Evolutionary conservation across 2,113 vertebrate genomes (phyloP).

Genomic region (Tyrannus savana): DNA sequence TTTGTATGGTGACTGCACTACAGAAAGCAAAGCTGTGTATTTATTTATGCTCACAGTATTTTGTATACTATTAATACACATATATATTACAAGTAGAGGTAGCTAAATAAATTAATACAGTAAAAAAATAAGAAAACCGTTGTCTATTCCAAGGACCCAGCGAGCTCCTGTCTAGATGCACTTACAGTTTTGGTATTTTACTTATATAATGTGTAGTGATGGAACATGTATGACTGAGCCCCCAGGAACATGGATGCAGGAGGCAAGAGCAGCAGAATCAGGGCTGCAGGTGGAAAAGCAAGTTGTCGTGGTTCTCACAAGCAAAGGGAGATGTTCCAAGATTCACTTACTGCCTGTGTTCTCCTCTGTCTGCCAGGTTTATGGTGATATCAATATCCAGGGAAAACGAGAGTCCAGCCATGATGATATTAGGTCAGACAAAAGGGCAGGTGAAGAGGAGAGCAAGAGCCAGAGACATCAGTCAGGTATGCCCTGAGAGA

Average conservation of each 20-base stretch:
- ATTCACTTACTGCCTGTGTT: background rate
- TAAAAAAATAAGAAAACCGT: background rate
- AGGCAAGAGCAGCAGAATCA: background rate
- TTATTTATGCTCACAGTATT: background rate
- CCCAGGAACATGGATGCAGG: background rate
- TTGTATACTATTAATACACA: background rate
- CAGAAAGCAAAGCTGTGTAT: background rate
- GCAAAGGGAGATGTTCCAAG: rapidly evolving
- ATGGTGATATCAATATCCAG: background rate
- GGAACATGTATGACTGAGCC: background rate
- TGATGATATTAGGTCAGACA: background rate
- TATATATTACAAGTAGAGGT: background rate
- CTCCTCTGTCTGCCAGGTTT: background rate
- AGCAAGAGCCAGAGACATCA: background rate
- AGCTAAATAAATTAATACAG: background rate
- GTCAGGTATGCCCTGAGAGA: background rate
- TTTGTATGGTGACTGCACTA: background rate
- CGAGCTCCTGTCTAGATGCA: background rate
- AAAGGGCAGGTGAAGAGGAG: background rate
- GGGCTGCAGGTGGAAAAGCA: background rate
- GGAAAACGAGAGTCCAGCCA: background rate
- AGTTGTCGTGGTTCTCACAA: background rate
- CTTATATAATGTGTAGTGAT: background rate
- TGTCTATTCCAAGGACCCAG: background rate
- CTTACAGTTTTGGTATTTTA: background rate